Evolutionary conservation across 1,140 invertebrate species (phyloP).

Genomic region (Tetramorium simillimum): DNA sequence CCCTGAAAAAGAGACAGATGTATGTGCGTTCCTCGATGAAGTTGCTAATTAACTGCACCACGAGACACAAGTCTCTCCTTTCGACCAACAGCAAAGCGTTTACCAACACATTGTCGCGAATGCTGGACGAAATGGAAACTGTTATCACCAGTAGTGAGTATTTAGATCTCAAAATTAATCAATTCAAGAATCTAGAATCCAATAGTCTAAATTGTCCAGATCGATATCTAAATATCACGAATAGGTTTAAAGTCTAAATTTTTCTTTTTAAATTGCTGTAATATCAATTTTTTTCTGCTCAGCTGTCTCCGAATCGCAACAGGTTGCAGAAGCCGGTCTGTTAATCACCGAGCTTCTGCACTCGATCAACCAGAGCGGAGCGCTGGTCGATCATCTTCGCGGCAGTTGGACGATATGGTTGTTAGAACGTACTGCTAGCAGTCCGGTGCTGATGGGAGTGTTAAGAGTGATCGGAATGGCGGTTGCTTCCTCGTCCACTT

Average conservation of each 20-base stretch:
- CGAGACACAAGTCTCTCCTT: slow-evolving; percentile 85
- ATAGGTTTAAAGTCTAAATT: background rate
- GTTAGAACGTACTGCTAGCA: slow-evolving; percentile 81
- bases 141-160: slow-evolving; percentile 86
- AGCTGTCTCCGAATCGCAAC: slow-evolving; percentile 85
- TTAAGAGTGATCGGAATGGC: slow-evolving; percentile 82
- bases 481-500: slow-evolving; percentile 82
- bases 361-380: slow-evolving; percentile 83
- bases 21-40: slow-evolving; percentile 88
- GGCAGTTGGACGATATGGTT: slow-evolving; percentile 83
- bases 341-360: slow-evolving; percentile 85
- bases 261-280: background rate
- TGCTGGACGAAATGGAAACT: slow-evolving; percentile 88
- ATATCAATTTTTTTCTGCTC: slow-evolving; percentile 62
- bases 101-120: slow-evolving; percentile 84
- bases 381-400: slow-evolving; percentile 80
- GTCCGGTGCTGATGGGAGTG: slow-evolving; percentile 85
- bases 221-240: background rate
- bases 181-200: background rate
- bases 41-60: slow-evolving; percentile 87
- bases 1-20: slow-evolving; percentile 87
- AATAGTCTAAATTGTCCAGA: background rate
- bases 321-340: slow-evolving; percentile 85
- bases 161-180: background rate
- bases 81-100: slow-evolving; percentile 86